Base-by-base conservation (phyloP, 1,140 invertebrate species). In the Parapsyche elsis region DNA sequence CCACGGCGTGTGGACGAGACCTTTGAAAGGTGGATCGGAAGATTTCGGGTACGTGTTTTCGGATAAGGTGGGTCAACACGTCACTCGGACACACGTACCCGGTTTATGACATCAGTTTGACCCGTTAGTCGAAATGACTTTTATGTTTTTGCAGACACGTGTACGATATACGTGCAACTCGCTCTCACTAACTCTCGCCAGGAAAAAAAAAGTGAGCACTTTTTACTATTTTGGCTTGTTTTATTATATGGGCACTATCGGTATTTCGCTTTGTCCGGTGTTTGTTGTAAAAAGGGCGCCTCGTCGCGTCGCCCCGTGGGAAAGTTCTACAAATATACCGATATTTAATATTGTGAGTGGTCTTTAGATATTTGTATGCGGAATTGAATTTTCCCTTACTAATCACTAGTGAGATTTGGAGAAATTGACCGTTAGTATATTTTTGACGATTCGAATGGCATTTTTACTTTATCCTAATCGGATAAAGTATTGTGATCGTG, bases 71-170 rank as follows among this genome's bases (percentile, higher is more conserved):
- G 76, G 67, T 46, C 59, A 59, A 57, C 77, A 70, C 45, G 77
- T 78, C 46, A 77, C 75, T 64, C 59, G 75, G 53, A 64, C 75
- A 77, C 81, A 82, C 81, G 81, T 82, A 45, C 78, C 30, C 19
- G 24, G 46, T 82, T 82, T 82, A 82, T 80, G 81, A 80, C 49
- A 73, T 64, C 76, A 76, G 81, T 80, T 80, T 80, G 81, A 82
- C 78, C 81, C 79, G 81, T 82, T 82, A 82, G 78, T 71, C 70
- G 67, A 82, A 80, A 82, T 71, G 81, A 79, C 81, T 82, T 82
- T 82, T 82, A 82, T 82, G 81, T 78, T 78, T 82, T 82, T 80
- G 73, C 71, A 80, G 81, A 82, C 81, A 82, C 81, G 81, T 82
- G 81, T 82, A 82, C 76, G 26, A 44, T 46, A 78, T 82, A 82